Percentiles rank a stretch among this genome's conserved stretches.
Evolutionary conservation across 2,888 invertebrate species (phyloP).

Genomic region (Ametastegia equiseti): DNA sequence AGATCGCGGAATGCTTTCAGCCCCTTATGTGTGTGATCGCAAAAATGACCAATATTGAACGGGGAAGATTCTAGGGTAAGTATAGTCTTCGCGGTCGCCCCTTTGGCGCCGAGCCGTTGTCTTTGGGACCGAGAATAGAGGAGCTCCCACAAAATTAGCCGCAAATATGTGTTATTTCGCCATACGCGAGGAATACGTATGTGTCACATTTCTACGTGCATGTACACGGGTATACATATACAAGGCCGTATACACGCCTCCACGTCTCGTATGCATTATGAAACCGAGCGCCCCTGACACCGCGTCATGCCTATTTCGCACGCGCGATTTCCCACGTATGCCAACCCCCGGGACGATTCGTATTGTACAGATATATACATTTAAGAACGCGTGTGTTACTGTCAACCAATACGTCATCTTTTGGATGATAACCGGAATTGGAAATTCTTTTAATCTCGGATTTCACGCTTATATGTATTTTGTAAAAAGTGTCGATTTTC

Average conservation of each 20-base stretch:
- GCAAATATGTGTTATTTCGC: constrained; percentile 71
- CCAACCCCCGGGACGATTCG: constrained; percentile 47
- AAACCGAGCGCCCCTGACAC: constrained; percentile 60
- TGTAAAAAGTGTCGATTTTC: neutral
- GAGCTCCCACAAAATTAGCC: constrained; percentile 67
- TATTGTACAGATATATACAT: neutral
- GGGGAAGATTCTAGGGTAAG: constrained; percentile 35
- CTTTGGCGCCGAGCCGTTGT: constrained; percentile 51
- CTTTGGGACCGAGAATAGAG: constrained; percentile 51
- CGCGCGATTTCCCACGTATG: constrained; percentile 72
- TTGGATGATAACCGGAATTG: neutral
- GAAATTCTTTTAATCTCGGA: neutral
- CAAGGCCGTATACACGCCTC: constrained; percentile 44
- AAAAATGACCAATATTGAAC: constrained; percentile 10
- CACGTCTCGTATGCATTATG: constrained; percentile 66
- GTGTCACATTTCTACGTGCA: constrained; percentile 32
- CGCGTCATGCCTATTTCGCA: constrained; percentile 63
- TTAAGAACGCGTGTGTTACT: neutral
- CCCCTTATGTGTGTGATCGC: neutral
- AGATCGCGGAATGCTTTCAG: neutral
- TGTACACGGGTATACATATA: constrained; percentile 51
- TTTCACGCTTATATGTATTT: neutral
- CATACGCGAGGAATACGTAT: constrained; percentile 49
- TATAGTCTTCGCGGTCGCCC: constrained; percentile 32
- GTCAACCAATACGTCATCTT: neutral